Conservation (phyloP, 2,888 invertebrate species). For the Tuta absoluta region DNA sequence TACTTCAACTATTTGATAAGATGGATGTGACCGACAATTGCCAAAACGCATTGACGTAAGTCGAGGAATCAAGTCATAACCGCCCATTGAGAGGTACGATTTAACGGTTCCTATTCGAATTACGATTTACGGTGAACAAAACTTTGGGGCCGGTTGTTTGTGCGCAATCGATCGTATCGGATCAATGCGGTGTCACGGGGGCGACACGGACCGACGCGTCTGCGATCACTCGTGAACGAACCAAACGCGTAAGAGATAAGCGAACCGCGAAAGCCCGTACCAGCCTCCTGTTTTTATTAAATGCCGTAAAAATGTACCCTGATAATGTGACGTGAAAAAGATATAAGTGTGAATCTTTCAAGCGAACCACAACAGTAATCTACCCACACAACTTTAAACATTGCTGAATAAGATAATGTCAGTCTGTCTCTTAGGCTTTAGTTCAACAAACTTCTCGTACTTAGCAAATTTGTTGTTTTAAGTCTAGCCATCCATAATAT, state of each 20-base stretch:
- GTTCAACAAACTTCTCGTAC: no score
- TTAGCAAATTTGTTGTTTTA: no score
- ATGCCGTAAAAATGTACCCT: no score
- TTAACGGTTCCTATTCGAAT: conserved; percentile 49
- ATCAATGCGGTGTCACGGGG: conserved; percentile 52
- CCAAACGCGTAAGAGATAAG: conserved; percentile 23
- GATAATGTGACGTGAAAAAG: no score
- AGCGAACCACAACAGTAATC: no score
- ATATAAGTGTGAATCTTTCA: no score
- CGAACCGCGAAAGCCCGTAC: neutral
- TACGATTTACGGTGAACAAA: conserved; percentile 48
- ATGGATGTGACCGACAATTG: neutral
- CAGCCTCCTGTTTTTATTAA: no score
- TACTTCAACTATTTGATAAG: neutral
- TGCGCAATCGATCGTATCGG: conserved; percentile 46
- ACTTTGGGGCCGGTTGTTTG: conserved; percentile 34
- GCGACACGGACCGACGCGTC: conserved; percentile 55
- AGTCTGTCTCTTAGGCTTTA: no score
- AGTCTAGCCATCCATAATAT: no score
- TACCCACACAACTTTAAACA: no score
- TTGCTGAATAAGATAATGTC: no score
- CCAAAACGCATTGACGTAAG: conserved; percentile 23
- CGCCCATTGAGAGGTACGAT: conserved; percentile 36
- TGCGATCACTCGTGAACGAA: conserved; percentile 52
- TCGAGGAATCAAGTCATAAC: conserved; percentile 34